Evolutionary conservation across 2,888 invertebrate genomes (phyloP).

Genomic region (Dione vanillae): DNA sequence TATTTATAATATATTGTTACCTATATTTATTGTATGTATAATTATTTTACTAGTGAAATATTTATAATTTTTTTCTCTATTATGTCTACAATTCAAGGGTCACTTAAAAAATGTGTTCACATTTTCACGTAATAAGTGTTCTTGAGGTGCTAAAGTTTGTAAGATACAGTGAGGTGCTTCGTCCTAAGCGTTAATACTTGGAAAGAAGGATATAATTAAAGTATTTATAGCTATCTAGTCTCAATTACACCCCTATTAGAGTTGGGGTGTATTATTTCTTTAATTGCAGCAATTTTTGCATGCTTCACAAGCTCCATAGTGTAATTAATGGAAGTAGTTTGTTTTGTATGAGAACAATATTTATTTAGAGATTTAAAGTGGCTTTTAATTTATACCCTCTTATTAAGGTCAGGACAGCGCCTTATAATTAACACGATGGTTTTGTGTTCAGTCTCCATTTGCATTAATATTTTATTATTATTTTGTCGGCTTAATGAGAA

Average conservation of each 20-base stretch:
- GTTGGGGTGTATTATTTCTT: not conserved
- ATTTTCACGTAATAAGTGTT: constrained; percentile 25
- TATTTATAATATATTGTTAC: not conserved
- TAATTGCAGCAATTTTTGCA: constrained; percentile 4
- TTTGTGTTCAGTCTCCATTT: no score
- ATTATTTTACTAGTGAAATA: not conserved
- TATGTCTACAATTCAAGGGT: constrained; percentile 24
- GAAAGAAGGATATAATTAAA: constrained; percentile 19
- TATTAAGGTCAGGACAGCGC: no score
- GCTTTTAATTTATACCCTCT: not conserved
- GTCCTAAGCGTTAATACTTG: constrained; percentile 9
- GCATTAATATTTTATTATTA: not conserved
- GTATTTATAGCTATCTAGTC: constrained; percentile 22
- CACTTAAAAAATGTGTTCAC: constrained; percentile 17
- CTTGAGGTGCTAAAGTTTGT: constrained; percentile 6
- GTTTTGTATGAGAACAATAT: constrained; percentile 7
- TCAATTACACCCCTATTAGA: constrained; percentile 21
- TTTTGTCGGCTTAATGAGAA: no score
- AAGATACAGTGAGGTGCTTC: constrained; percentile 9
- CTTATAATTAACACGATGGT: no score
- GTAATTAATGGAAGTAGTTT: not conserved
- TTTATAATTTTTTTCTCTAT: constrained; percentile 5
- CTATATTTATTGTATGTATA: not conserved
- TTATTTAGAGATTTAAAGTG: not conserved
- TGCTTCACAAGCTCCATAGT: not conserved